Evolutionary conservation across 2,888 invertebrate genomes (phyloP).

Genomic region (Sarcophaga subvicina): DNA sequence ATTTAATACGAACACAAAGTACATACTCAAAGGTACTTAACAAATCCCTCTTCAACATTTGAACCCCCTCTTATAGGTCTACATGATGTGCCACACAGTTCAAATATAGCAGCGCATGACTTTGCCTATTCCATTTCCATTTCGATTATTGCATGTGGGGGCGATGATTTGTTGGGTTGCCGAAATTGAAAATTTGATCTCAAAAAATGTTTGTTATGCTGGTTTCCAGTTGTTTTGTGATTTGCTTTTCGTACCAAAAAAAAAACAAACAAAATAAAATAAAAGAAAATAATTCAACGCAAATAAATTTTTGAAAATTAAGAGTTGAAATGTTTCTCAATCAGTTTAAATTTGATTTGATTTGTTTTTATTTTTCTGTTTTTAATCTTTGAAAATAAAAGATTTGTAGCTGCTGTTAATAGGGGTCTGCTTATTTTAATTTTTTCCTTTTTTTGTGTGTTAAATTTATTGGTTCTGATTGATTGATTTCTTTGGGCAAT

Average conservation of each 20-base stretch:
- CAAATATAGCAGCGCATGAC: not conserved
- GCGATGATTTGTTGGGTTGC: conserved; percentile 62
- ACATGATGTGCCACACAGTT: not conserved
- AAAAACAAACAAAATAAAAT: not conserved
- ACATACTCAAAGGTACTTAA: conserved; percentile 26
- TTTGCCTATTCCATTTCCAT: too few relatives aligned
- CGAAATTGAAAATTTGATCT: not conserved
- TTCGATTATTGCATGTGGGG: conserved; percentile 10
- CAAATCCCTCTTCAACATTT: conserved; percentile 1
- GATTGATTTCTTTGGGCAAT: conserved; percentile 49
- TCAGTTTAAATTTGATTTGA: conserved; percentile 40
- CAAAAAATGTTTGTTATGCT: conserved; percentile 41
- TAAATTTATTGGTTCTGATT: conserved; percentile 61
- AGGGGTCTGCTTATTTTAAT: not conserved
- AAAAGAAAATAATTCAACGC: too few relatives aligned
- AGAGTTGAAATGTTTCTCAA: conserved; percentile 41
- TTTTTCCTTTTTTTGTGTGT: conserved; percentile 19
- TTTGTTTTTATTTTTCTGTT: too few relatives aligned
- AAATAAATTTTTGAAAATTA: not conserved
- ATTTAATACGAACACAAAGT: not conserved
- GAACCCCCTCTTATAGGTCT: not conserved
- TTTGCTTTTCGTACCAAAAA: conserved; percentile 20
- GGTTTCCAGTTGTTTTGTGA: conserved; percentile 34
- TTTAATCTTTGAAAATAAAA: too few relatives aligned
- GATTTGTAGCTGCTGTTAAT: conserved; percentile 23